These are phyloP conservation scores for Xerus rutilus DNA, from an alignment of 2,797 vertebrate genomes.

Conservation along the genomic window DNA sequence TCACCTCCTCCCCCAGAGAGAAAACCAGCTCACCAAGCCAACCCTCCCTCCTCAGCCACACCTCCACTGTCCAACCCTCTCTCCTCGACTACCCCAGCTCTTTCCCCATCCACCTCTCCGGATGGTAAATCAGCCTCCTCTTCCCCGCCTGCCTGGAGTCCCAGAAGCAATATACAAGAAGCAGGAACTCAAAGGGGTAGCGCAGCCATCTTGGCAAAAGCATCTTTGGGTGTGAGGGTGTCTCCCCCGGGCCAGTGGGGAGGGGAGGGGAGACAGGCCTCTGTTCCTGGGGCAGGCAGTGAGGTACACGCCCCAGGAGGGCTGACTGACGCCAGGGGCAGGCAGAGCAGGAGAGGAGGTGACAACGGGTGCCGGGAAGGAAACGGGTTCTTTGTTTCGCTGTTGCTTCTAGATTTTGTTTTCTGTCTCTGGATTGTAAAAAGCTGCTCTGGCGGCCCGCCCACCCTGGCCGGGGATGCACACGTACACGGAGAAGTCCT, in stretches of 20 bases:
- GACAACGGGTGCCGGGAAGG: conserved; percentile 75
- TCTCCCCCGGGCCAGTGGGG: conserved; percentile 65
- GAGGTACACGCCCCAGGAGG: conserved; percentile 74
- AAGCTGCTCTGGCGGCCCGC: conserved; percentile 81
- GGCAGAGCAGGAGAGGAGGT: conserved; percentile 48
- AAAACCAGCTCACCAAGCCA: background rate
- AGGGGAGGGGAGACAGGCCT: conserved; percentile 35
- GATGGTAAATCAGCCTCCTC: conserved; percentile 45
- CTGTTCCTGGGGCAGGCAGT: conserved; percentile 73
- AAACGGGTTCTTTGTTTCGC: conserved; percentile 80
- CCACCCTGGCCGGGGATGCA: conserved; percentile 65
- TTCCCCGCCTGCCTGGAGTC: conserved; percentile 52
- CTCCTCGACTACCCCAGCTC: background rate
- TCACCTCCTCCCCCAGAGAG: background rate
- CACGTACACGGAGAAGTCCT: conserved; percentile 67
- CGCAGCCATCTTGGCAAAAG: conserved; percentile 76
- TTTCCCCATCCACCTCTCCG: background rate
- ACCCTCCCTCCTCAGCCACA: background rate
- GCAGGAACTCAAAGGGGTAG: conserved; percentile 70
- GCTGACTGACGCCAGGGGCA: conserved; percentile 39
- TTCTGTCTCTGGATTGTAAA: conserved; percentile 85
- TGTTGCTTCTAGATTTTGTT: conserved; percentile 78
- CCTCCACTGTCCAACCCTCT: background rate
- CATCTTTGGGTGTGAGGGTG: conserved; percentile 83
- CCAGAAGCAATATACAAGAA: conserved; percentile 69